These are phyloP conservation scores for Euclidia mi DNA, from an alignment of 2,888 invertebrate species.

Conservation along the genomic window DNA sequence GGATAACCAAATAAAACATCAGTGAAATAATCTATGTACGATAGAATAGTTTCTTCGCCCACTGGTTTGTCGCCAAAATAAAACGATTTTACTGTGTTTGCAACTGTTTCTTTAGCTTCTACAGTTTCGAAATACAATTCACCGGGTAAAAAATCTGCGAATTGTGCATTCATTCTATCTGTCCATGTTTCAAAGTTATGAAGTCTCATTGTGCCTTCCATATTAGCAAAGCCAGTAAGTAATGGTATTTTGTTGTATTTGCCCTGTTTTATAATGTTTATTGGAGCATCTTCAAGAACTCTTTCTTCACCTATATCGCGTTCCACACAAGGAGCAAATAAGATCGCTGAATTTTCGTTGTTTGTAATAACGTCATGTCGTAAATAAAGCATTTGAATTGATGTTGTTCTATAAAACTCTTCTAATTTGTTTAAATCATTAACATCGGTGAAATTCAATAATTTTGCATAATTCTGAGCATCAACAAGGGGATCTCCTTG, in stretches of 20 bases:
- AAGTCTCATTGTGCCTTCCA: constrained; percentile 57
- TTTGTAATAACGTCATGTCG: constrained; percentile 8
- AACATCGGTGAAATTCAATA: constrained; percentile 57
- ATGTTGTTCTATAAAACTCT: constrained; percentile 66
- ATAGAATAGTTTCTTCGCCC: constrained; percentile 46
- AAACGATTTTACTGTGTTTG: constrained; percentile 59
- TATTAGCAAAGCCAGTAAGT: constrained; percentile 66
- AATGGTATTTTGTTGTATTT: constrained; percentile 64
- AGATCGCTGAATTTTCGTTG: constrained; percentile 24
- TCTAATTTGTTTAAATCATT: constrained; percentile 65
- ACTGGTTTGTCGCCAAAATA: constrained; percentile 62
- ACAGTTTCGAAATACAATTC: constrained; percentile 61
- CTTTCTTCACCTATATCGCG: constrained; percentile 50
- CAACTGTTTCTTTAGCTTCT: constrained; percentile 56
- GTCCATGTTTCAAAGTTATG: constrained; percentile 60
- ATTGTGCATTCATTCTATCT: constrained; percentile 66
- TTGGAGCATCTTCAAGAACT: constrained; percentile 64
- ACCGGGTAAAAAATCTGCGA: constrained; percentile 70
- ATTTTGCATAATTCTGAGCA: constrained; percentile 66
- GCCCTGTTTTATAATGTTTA: constrained; percentile 61
- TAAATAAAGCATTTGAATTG: constrained; percentile 55
- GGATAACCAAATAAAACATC: constrained; percentile 59
- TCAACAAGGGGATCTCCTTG: constrained; percentile 68
- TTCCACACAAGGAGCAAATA: constrained; percentile 62
- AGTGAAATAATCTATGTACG: constrained; percentile 60